Evolutionary conservation across 2,113 vertebrate species (phyloP).

Genomic region (Nibea albiflora): DNA sequence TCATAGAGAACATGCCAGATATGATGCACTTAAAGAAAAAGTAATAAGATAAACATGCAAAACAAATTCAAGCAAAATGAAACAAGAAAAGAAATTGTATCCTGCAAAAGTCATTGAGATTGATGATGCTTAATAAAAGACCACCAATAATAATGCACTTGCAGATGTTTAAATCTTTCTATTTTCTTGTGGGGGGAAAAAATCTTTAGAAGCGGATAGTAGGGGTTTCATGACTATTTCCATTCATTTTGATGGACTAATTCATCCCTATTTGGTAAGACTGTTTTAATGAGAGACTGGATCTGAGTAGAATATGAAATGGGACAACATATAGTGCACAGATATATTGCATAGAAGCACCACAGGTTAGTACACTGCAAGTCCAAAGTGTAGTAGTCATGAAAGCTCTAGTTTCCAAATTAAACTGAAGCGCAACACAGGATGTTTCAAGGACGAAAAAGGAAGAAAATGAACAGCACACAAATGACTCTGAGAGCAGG

Average conservation of each 20-base stretch:
- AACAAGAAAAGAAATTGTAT: conserved; percentile 64
- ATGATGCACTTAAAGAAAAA: conserved; percentile 64
- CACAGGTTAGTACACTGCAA: conserved; percentile 53
- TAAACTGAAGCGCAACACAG: conserved; percentile 77
- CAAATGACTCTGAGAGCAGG: conserved; percentile 70
- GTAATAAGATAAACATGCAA: conserved; percentile 49
- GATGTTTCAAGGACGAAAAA: conserved; percentile 68
- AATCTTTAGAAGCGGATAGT: conserved; percentile 56
- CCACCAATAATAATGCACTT: conserved; percentile 78
- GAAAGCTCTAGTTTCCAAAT: conserved; percentile 82
- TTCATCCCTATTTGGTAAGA: conserved; percentile 33
- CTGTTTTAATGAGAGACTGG: conserved; percentile 17
- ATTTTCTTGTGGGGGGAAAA: conserved; percentile 50
- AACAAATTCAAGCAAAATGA: conserved; percentile 64
- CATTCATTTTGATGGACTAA: conserved; percentile 30
- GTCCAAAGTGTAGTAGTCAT: conserved; percentile 72
- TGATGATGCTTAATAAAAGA: conserved; percentile 73
- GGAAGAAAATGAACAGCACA: conserved; percentile 69
- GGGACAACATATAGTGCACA: conserved; percentile 44
- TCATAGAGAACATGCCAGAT: conserved; percentile 75
- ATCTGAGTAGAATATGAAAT: conserved; percentile 20
- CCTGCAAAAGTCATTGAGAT: conserved; percentile 78
- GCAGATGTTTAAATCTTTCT: conserved; percentile 69
- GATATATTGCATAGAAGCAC: conserved; percentile 55
- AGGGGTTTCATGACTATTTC: conserved; percentile 81